These are phyloP conservation scores for Knipowitschia caucasica DNA, from an alignment of 2,797 vertebrate genomes.

Conservation along the genomic window DNA sequence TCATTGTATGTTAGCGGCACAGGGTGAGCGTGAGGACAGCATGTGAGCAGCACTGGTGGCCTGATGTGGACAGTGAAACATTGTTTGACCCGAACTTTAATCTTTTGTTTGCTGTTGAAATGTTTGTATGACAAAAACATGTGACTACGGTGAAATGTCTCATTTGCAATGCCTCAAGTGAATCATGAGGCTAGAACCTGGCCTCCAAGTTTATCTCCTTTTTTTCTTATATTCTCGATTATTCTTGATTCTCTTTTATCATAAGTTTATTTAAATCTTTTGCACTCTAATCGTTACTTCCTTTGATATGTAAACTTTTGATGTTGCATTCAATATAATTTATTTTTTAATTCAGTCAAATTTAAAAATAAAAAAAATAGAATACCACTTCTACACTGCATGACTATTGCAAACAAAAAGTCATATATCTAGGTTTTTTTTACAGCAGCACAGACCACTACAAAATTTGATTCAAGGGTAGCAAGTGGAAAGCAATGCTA, in stretches of 20 bases:
- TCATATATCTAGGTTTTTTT: too few species aligned
- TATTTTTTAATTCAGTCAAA: too few species aligned
- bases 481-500: constrained; percentile 40
- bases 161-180: not conserved
- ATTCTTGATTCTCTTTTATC: not conserved
- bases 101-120: constrained; percentile 22
- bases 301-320: too few species aligned
- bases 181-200: not conserved
- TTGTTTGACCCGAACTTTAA: constrained; percentile 45
- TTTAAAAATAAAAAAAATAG: too few species aligned
- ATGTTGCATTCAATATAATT: too few species aligned
- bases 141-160: not conserved
- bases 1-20: constrained; percentile 39
- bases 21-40: constrained; percentile 55
- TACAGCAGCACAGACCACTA: too few species aligned
- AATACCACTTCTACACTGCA: too few species aligned
- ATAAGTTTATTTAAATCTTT: too few species aligned
- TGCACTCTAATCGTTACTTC: too few species aligned
- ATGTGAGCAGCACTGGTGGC: constrained; percentile 48
- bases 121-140: constrained; percentile 10
- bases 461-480: constrained; percentile 36
- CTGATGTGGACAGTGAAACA: constrained; percentile 71
- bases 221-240: too few species aligned
- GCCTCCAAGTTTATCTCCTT: too few species aligned
- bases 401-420: too few species aligned